phyloP scores from a whole-genome alignment of 2,113 vertebrate genomes.

The Egretta garzetta region DNA sequence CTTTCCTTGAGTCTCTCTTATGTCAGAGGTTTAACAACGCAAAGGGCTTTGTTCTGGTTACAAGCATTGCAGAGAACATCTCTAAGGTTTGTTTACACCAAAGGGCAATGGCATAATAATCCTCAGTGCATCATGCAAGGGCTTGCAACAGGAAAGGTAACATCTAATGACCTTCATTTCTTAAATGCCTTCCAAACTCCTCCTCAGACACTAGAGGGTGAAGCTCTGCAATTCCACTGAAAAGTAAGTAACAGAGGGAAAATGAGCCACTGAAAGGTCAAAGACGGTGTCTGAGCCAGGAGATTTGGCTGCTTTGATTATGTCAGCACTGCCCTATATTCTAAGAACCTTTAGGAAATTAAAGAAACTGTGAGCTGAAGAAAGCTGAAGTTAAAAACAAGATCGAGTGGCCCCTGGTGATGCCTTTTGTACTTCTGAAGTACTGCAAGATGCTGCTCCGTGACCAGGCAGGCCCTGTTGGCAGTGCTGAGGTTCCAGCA shows the following conservation, averaged over 20 bases:
- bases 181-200: slow-evolving; percentile 45
- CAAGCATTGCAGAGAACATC: slow-evolving; percentile 12
- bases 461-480: neutral
- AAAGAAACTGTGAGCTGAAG: slow-evolving; percentile 28
- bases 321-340: slow-evolving; percentile 38
- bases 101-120: slow-evolving; percentile 57
- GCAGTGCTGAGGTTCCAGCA: neutral
- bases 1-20: slow-evolving; percentile 16
- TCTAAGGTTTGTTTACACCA: slow-evolving; percentile 60
- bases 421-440: slow-evolving; percentile 28
- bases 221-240: slow-evolving; percentile 29
- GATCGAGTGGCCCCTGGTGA: neutral
- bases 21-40: neutral
- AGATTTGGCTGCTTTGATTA: slow-evolving; percentile 43
- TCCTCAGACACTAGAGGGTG: slow-evolving; percentile 57
- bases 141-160: slow-evolving; percentile 62
- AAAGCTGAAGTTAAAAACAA: slow-evolving; percentile 31
- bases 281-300: neutral
- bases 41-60: slow-evolving; percentile 67
- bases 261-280: slow-evolving; percentile 14
- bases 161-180: slow-evolving; percentile 42
- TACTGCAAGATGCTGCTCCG: neutral
- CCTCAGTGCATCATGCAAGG: slow-evolving; percentile 46
- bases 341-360: slow-evolving; percentile 51
- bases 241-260: slow-evolving; percentile 30